Conservation (phyloP, 2,797 vertebrate genomes). For the Clarias fuscus region DNA sequence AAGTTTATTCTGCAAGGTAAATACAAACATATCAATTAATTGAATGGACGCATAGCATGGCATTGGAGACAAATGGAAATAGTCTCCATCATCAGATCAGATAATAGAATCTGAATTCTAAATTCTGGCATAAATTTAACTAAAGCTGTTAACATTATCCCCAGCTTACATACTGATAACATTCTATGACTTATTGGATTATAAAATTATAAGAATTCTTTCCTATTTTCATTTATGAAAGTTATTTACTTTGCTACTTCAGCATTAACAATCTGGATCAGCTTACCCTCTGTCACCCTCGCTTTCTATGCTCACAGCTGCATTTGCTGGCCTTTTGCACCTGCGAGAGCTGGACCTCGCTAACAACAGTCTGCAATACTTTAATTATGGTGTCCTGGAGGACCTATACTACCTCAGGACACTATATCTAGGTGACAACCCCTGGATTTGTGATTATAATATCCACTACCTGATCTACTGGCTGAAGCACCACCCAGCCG, state of each 20-base stretch:
- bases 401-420: conserved; percentile 93
- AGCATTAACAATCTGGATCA: background rate
- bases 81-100: background rate
- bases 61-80: background rate
- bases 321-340: conserved; percentile 87
- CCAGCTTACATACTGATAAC: background rate
- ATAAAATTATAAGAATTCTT: background rate
- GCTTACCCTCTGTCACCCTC: background rate
- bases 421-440: conserved; percentile 86
- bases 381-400: conserved; percentile 92
- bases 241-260: background rate
- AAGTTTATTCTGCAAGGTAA: background rate
- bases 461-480: conserved; percentile 98
- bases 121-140: background rate
- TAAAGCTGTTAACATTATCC: background rate
- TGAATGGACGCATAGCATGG: background rate
- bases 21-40: background rate
- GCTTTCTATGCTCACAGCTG: conserved; percentile 70
- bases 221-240: background rate
- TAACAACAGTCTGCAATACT: conserved; percentile 89
- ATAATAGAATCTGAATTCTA: background rate
- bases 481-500: conserved; percentile 90
- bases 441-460: conserved; percentile 96
- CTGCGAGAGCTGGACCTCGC: conserved; percentile 92
- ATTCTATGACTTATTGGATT: background rate